These are phyloP conservation scores for Drosophila algonquin DNA, from an alignment of 2,888 invertebrate genomes.

Conservation along the genomic window DNA sequence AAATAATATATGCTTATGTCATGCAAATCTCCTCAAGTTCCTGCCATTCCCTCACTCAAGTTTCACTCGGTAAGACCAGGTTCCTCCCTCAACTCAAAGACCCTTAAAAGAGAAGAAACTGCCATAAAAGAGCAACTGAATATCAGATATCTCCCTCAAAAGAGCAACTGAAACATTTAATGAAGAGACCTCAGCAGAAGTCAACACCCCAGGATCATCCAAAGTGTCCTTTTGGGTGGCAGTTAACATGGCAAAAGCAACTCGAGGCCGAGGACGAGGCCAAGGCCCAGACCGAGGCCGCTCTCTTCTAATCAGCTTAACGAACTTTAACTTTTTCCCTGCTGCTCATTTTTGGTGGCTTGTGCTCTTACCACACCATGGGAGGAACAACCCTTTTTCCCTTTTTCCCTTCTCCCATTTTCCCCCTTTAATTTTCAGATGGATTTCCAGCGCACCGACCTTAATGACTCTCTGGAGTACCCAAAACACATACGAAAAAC, in stretches of 20 bases:
- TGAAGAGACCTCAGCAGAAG: conserved; percentile 1
- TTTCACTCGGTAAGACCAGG: not conserved
- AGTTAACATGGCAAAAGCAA: conserved; percentile 36
- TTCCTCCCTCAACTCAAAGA: too few relatives aligned
- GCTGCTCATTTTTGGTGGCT: conserved; percentile 26
- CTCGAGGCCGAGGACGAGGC: conserved; percentile 9
- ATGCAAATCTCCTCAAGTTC: not conserved
- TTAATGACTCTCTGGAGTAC: conserved; percentile 73
- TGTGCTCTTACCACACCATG: not conserved
- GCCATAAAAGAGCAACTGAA: not conserved
- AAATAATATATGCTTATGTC: too few relatives aligned
- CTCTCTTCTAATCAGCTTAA: conserved; percentile 62
- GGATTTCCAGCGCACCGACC: conserved; percentile 50
- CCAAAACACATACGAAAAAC: conserved; percentile 55
- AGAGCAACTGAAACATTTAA: not conserved
- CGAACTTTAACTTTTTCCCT: conserved; percentile 51
- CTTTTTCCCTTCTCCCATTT: conserved; percentile 58
- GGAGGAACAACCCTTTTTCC: conserved; percentile 71
- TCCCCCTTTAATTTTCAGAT: conserved; percentile 27
- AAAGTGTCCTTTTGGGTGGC: conserved; percentile 13
- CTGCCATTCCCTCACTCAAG: not conserved
- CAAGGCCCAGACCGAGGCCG: conserved; percentile 8
- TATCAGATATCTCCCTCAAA: not conserved
- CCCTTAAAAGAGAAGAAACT: too few relatives aligned
- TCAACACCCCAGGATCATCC: conserved; percentile 18